Evolutionary conservation across 2,113 vertebrate species (phyloP).

Genomic region (Rhombomys opimus): DNA sequence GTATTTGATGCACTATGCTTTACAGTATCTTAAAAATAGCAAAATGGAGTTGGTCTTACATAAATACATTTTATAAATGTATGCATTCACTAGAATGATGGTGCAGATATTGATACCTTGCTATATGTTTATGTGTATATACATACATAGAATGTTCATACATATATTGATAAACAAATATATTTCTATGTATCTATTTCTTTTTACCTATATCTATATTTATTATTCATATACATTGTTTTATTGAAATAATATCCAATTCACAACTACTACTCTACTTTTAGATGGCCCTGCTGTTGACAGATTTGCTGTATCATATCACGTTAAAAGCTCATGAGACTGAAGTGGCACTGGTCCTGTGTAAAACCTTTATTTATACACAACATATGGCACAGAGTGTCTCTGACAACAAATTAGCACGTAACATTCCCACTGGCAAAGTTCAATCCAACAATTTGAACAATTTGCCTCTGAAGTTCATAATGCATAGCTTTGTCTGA

Average conservation of each 20-base stretch:
- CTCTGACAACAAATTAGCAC: conserved; percentile 74
- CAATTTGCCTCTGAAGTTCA: conserved; percentile 30
- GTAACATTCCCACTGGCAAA: conserved; percentile 57
- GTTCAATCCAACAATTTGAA: conserved; percentile 65
- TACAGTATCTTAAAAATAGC: not conserved
- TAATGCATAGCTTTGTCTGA: conserved; percentile 28
- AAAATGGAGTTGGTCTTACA: not conserved
- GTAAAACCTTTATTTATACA: conserved; percentile 77
- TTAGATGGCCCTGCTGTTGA: conserved; percentile 82
- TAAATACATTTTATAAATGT: not conserved
- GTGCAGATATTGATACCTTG: no score
- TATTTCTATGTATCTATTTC: not conserved
- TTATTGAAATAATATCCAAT: conserved; percentile 70
- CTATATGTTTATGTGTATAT: no score
- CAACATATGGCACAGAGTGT: conserved; percentile 48
- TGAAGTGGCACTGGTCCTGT: conserved; percentile 81
- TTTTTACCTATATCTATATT: not conserved
- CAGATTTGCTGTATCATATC: conserved; percentile 84
- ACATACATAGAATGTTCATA: not conserved
- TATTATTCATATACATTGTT: conserved; percentile 51
- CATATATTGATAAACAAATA: no score
- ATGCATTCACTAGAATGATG: not conserved
- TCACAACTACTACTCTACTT: conserved; percentile 65
- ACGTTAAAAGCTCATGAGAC: conserved; percentile 83
- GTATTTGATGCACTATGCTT: not conserved